Evolutionary conservation across 2,888 invertebrate genomes (phyloP).

Genomic region (Petrolisthes cinctipes): DNA sequence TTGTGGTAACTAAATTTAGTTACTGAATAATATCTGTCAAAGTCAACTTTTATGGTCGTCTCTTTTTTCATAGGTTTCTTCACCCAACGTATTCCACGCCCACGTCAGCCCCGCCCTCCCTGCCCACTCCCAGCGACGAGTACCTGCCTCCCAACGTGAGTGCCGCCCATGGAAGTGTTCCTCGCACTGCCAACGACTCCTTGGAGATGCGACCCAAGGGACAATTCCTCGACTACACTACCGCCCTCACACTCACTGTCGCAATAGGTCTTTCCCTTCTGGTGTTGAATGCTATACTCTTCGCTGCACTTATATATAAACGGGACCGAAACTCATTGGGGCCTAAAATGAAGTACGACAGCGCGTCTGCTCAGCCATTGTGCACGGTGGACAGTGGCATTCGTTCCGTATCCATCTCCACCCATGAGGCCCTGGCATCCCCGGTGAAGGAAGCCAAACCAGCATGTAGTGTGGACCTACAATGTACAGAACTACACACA

Average conservation of each 20-base stretch:
- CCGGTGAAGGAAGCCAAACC: slow-evolving; percentile 57
- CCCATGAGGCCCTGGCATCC: slow-evolving; percentile 59
- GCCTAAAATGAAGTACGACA: slow-evolving; percentile 63
- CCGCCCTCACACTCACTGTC: slow-evolving; percentile 63
- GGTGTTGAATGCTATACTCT: slow-evolving; percentile 64
- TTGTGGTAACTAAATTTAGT: too few relatives aligned
- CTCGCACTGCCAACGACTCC: slow-evolving; percentile 46
- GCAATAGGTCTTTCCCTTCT: slow-evolving; percentile 64
- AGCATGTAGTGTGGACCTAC: slow-evolving; percentile 58
- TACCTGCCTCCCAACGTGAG: slow-evolving; percentile 62
- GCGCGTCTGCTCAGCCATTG: slow-evolving; percentile 62
- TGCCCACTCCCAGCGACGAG: slow-evolving; percentile 56
- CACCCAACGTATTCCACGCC: slow-evolving; percentile 35
- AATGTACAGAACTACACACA: slow-evolving; percentile 63
- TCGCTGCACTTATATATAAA: slow-evolving; percentile 62
- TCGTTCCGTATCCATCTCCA: slow-evolving; percentile 50
- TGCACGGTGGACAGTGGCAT: slow-evolving; percentile 64
- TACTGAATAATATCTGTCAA: too few relatives aligned
- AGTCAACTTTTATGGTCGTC: too few relatives aligned
- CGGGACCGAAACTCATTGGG: slow-evolving; percentile 54
- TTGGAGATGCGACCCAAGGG: slow-evolving; percentile 17
- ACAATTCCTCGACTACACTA: slow-evolving; percentile 63
- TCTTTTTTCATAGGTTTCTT: slow-evolving; percentile 36
- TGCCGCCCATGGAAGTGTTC: slow-evolving; percentile 52
- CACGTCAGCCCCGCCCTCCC: slow-evolving; percentile 24